Base-by-base conservation (phyloP, 2,888 invertebrate genomes). In the Noctua fimbriata region DNA sequence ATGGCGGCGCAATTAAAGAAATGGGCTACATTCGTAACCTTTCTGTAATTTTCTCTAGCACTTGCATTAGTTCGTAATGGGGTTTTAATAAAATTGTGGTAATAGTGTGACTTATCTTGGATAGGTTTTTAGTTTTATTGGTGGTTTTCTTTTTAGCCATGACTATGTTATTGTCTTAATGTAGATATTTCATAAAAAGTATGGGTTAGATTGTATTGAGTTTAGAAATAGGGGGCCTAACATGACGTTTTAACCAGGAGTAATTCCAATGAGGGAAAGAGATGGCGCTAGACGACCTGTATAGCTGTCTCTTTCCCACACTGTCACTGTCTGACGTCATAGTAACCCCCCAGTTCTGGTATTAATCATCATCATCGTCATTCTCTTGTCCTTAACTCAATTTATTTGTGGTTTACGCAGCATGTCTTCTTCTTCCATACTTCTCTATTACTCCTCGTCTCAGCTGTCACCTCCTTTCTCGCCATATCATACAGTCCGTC, bases 61-160 rank as follows among this genome's bases (percentile, higher is more conserved):
- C 60, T 72, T 66, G 81, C 85, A 77, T 87, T 87, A 81, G 74
- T 67, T 55, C 32, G 58, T 87, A 87, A 85, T 87, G 69, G 41
- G 72, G 69, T 77, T 85, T 85, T 85, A 87, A 85, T 87, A 85
- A 85, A 85, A 85, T 85, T 85, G 85, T 81, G 47, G 85, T 66
- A 71, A 73, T 71, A 28, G 66, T 36, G 60, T 47, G 36, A 70
- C 49, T 84, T 86, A 83, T 83, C 86, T 86, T 7, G 28, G 2
- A 10, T n/a, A 9, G 32, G 18, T 63, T 75, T 76, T 67, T 58
- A 49, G 28, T 77, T 77, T 75, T 49, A 63, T 47, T 36, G 18
- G 24, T 28, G 7, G 3, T 63, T 60, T 32, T 24, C 0, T 66
- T 73, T 52, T 71, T 60, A 9, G 49, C 36, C 36, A 36, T 4